Base-by-base conservation (phyloP, 2,888 invertebrate species). In the Aphrophora alni region DNA sequence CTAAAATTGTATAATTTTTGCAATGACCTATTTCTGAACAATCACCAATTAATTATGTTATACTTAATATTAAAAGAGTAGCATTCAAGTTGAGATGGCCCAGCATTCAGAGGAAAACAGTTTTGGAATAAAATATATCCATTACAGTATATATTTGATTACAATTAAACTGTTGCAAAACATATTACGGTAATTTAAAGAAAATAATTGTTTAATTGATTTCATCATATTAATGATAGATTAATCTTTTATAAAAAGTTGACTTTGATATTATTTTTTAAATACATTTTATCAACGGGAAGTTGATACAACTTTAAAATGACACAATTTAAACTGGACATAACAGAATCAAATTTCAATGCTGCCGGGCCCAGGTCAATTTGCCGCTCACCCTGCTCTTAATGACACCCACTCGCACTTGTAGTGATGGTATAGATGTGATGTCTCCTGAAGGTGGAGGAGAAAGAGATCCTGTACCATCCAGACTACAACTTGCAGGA, bases 361-460 rank as follows among this genome's bases (percentile, higher is more conserved):
- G 38, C 1, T 7, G 44, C 74, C 24, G 38, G 74, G 74, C 74
- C 38, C 38, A 74, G 38, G 71, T 71, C 71, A 75, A 51, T 25
- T 38, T 77, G 68, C 28, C 25, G 93, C 95, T 95, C 94, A 96
- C 96, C 95, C 95, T 93, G 90, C 94, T 94, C 89, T 95, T 95
- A 88, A 96, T 93, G 89, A 95, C 92, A 89, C 91, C 91, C 87
- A 92, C 91, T 89, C 92, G 90, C 87, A 92, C 91, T 88, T 92
- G 90, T 82, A 89, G 87, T 38, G 89, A 87, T 75, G 89, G 89
- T 21, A 89, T 88, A 86, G 90, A 90, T 88, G 91, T 90, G 89
- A 92, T 90, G 89, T 92, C 90, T 88, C 89, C 89, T 87, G 90
- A 83, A 74, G 84, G 80, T 21, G 82, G 81, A 17, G 85, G 84